Evolutionary conservation across 1,140 invertebrate species (phyloP), one percentile per base, ranked within the genome.

Genomic region (Stegodyphus dumicola): DNA sequence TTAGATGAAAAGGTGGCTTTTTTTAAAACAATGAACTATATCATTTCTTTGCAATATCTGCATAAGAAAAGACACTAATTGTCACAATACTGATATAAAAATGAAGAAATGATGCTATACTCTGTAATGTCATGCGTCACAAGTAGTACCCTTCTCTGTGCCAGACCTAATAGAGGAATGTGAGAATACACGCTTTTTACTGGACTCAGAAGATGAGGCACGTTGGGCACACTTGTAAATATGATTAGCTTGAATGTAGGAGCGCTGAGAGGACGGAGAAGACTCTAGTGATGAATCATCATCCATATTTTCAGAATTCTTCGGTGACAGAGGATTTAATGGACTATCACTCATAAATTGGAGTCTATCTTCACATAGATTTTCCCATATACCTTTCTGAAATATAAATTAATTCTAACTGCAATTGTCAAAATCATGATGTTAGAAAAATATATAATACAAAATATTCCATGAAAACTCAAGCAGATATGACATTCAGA

Each of bases 361-460:
- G 11, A 88, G 67, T 33, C 87, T 74, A 53, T 87, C 87, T 52
- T 87, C 87, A 64, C 75, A 73, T 6, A 88, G 33, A 48, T 86
- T 56, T 17, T 87, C 87, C 85, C 84, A 88, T 52, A 88, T 69
- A 7, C 79, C 79, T 79, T 87, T 83, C 87, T 87, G 49, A 7
- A 84, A 77, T 69, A 17, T 3, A 48, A 69, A 69, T 9, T 69
- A 18, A 18, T 69, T 18, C 11, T 11, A 84, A 77, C 15, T 17
- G 48, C n/a, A 18, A 80, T 15, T 17, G 17, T 83, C 75, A n/a
- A n/a, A 83, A 10, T 53, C 15, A 84, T 33, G 15, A 76, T 84
- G 15, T 66, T 15, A 6, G 49, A 52, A 79, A 18, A 69, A 18
- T 69, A 18, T 18, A 6, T 18, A 69, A 15, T 3, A 69, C n/a